phyloP scores from a whole-genome alignment of 30 jellyfish, hydroid and myxozoan genomes.

The Turritopsis rubra region DNA sequence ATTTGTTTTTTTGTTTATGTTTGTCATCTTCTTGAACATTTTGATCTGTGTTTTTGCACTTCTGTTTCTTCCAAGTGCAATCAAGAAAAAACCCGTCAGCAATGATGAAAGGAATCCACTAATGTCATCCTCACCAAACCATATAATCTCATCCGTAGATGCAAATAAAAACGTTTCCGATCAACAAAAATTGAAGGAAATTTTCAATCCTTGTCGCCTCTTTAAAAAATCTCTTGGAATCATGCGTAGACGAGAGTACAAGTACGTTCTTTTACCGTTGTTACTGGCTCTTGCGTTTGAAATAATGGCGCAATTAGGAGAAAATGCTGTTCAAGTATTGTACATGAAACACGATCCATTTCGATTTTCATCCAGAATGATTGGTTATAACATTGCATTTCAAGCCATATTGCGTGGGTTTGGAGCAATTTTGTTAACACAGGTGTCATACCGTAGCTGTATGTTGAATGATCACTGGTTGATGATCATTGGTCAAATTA shows the following conservation, averaged over 20 bases:
- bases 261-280: not conserved
- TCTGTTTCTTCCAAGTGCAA: not conserved
- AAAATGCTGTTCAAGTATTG: not conserved
- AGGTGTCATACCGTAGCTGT: not conserved
- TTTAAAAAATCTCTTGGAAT: not conserved
- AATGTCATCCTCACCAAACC: not conserved
- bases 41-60: not conserved
- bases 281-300: not conserved
- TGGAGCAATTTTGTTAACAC: not conserved
- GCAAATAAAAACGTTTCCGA: not conserved
- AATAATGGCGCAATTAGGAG: not conserved
- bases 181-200: not conserved
- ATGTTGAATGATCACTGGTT: not conserved
- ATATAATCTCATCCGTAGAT: not conserved
- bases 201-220: not conserved
- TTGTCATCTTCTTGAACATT: not conserved
- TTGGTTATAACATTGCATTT: not conserved
- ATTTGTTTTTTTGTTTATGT: not conserved
- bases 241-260: not conserved
- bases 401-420: constrained; percentile 13
- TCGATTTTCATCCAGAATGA: not conserved
- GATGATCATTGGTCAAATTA: not conserved
- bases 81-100: not conserved
- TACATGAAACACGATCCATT: not conserved
- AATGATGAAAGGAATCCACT: not conserved